phyloP scores from a whole-genome alignment of 2,797 vertebrate species.

The Jordanella pulchra region DNA sequence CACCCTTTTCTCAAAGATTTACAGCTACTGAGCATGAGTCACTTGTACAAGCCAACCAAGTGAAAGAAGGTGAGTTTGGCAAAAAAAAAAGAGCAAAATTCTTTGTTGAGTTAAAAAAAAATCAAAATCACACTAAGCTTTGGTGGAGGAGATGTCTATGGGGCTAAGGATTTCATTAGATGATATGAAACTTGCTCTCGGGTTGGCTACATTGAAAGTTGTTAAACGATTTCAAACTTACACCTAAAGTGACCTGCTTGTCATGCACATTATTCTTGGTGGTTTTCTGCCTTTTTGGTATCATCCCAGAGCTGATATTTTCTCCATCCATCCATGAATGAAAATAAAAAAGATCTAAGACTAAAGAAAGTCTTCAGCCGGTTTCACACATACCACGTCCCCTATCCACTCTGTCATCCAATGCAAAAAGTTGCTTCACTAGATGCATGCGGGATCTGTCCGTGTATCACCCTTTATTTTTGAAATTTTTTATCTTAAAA shows the following conservation, averaged over 20 bases:
- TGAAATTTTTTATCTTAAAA: not conserved
- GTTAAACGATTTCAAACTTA: slow-evolving; percentile 39
- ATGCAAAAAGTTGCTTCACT: too few species aligned
- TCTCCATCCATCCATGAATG: slow-evolving; percentile 23
- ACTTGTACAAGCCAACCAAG: slow-evolving; percentile 30
- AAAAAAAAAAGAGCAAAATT: slow-evolving; percentile 31
- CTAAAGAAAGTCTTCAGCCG: slow-evolving; percentile 13
- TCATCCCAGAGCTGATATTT: slow-evolving; percentile 23
- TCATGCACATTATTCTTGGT: slow-evolving; percentile 24
- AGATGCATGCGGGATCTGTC: too few species aligned
- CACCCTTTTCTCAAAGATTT: slow-evolving; percentile 58
- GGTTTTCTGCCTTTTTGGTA: slow-evolving; percentile 33
- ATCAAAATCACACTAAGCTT: not conserved
- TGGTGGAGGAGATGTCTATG: not conserved
- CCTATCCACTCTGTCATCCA: too few species aligned
- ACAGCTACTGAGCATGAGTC: slow-evolving; percentile 59
- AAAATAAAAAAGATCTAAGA: slow-evolving; percentile 30
- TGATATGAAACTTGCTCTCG: slow-evolving; percentile 37
- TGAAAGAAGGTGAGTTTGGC: slow-evolving; percentile 40
- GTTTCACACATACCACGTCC: not conserved
- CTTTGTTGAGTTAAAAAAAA: slow-evolving; percentile 6
- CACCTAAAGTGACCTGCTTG: slow-evolving; percentile 39
- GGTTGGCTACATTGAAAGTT: slow-evolving; percentile 30
- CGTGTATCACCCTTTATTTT: too few species aligned
- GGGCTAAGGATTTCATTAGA: not conserved